Conservation (phyloP, 2,888 invertebrate species). For the Eucera pruinosa region DNA sequence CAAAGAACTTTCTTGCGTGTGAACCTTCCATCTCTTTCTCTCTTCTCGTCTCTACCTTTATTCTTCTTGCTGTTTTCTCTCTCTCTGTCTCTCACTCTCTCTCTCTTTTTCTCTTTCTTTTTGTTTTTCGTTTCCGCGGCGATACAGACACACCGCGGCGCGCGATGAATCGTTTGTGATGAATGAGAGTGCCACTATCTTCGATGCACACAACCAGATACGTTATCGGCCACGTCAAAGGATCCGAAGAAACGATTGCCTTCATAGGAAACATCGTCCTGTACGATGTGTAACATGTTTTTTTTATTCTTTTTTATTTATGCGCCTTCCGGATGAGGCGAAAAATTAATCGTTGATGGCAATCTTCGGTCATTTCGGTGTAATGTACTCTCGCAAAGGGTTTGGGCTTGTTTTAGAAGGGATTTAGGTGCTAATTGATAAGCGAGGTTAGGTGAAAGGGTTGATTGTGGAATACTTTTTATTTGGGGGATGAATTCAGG, state of each 20-base stretch:
- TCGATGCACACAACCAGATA: constrained; percentile 36
- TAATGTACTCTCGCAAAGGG: too few species aligned
- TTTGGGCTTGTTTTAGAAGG: too few species aligned
- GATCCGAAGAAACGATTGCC: constrained; percentile 31
- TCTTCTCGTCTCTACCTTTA: not conserved
- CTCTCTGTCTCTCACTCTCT: not conserved
- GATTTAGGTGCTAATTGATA: too few species aligned
- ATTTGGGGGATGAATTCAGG: too few species aligned
- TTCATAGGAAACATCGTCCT: constrained; percentile 13
- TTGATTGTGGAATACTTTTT: too few species aligned
- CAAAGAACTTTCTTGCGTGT: constrained; percentile 73
- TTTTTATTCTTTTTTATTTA: too few species aligned
- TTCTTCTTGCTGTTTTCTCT: constrained; percentile 26
- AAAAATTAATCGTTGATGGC: too few species aligned
- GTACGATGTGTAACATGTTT: constrained; percentile 8
- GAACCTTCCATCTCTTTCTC: constrained; percentile 35
- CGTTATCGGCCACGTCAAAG: constrained; percentile 32
- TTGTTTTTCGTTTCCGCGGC: constrained; percentile 40
- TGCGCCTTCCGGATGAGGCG: too few species aligned
- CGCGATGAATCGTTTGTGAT: constrained; percentile 63
- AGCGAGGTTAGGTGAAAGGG: too few species aligned
- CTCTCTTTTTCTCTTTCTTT: not conserved
- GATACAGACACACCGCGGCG: constrained; percentile 51
- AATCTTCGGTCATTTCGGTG: too few species aligned
- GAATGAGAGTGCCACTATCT: constrained; percentile 49